Evolutionary conservation across 2,113 vertebrate genomes (phyloP), one percentile per base, ranked within the genome.

Genomic region (Mirza zaza): DNA sequence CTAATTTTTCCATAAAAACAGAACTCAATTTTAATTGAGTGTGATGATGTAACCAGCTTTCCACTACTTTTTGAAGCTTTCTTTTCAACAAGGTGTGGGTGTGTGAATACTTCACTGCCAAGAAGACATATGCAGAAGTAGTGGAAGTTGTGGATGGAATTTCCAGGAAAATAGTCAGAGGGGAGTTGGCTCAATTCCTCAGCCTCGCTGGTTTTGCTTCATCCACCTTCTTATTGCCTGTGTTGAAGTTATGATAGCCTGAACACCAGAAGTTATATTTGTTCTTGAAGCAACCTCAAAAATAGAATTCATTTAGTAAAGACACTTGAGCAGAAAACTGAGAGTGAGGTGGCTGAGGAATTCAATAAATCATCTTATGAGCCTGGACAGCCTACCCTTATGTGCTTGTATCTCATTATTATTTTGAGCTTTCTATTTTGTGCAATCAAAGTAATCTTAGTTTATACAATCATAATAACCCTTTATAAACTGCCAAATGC

Each of bases 391-490:
- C 8, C 48, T 86, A 75, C 8, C 45, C 50, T 83, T 52, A 6
- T 39, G 21, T 27, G 5, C 23, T 87, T 84, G 48, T 42, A 76
- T 29, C 25, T 70, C 55, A 67, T 50, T 81, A 55, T 50, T 65
- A 75, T 76, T 81, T 94, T 71, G 36, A 20, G 36, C 67, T 80
- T 73, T 92, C 25, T 80, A 34, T 85, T 94, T 89, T 67, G 23
- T 57, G 52, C 7, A 94, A 14, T 14, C 11, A 50, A 85, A 70
- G 4, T 45, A 92, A 76, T 76, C 29, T 55, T 50, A 82, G 45
- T 12, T 94, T 81, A 73, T 23, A 73, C 17, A n/a, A 61, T 79
- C 14, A 81, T 23, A 76, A 63, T 50, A 73, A 0, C 4, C 5
- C 10, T 34, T 84, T 92, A 84, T 45, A 80, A 89, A 84, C 42